Evolutionary conservation across 1,140 invertebrate genomes (phyloP), one percentile per base, ranked within the genome.

Genomic region (Hermetia illucens): DNA sequence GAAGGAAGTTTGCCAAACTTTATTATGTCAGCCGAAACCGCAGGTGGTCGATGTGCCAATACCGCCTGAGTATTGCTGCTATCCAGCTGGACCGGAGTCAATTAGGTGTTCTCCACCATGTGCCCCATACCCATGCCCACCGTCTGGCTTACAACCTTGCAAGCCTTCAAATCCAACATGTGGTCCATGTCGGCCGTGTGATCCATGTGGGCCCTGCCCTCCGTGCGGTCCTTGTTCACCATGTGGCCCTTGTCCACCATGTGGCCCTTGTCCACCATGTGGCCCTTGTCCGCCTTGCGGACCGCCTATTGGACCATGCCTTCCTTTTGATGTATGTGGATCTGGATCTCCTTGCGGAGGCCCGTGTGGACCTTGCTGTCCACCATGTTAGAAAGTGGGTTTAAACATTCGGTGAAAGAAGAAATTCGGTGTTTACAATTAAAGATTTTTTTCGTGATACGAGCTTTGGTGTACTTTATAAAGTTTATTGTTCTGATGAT

Each of bases 241-340:
- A 19, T 38, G 40, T 4, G 42, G 46, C 8, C 33, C 29, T 12
- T 49, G 51, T 21, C 38, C 38, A 12, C 41, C 45, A 39, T 21
- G 36, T 13, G 44, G 43, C 31, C 42, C 42, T 15, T 34, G 32
- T 13, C 39, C 46, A 8, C 37, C 38, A 8, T 45, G 42, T 17
- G 44, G 46, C 2, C 44, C 42, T 12, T 41, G 40, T 21, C n/a
- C n/a, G n/a, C n/a, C 25, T 27, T 33, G 31, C 13, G 6, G 5
- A 8, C 31, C 31, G 6, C 6, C 31, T 9, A 8, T 9, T 8
- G 5, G 10, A 20, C 34, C 34, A 5, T 35, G 34, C 21, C 18
- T 17, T 5, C 34, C 34, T 20, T n/a, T 5, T 15, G 18, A 35
- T 10, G 5, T 21, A 10, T 35, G 34, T 18, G n/a, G n/a, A n/a